These are phyloP conservation scores for Diphyllodes magnificus DNA, from an alignment of 2,113 vertebrate genomes.

Conservation along the genomic window DNA sequence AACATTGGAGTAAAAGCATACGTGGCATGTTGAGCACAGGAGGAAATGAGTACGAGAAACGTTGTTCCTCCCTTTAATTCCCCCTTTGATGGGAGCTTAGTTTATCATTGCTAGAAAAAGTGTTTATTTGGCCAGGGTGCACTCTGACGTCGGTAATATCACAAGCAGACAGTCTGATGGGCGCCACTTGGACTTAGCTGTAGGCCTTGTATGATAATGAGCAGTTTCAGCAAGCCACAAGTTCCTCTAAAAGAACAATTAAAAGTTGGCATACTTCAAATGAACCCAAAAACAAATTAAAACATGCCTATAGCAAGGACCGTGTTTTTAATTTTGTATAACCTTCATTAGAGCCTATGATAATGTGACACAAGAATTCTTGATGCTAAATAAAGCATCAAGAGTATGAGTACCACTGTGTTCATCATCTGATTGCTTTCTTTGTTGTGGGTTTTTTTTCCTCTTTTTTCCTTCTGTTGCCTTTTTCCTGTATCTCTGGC, in stretches of 20 bases:
- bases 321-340: not conserved
- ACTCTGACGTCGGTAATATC: not conserved
- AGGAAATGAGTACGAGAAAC: not conserved
- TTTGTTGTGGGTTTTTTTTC: not conserved
- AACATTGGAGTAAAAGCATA: not conserved
- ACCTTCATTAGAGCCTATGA: not conserved
- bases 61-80: not conserved
- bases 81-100: not conserved
- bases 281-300: slow-evolving; percentile 26
- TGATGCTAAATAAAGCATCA: not conserved
- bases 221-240: not conserved
- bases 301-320: not conserved
- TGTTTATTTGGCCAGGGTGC: not conserved
- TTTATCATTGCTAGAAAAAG: not conserved
- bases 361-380: not conserved
- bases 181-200: not conserved
- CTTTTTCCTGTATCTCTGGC: not conserved
- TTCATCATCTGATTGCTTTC: not conserved
- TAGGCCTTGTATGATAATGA: not conserved
- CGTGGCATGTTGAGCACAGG: rapidly evolving
- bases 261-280: slow-evolving; percentile 1
- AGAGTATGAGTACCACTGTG: not conserved
- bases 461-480: not conserved
- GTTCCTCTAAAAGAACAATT: not conserved
- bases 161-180: not conserved